phyloP scores from a whole-genome alignment of 2,797 vertebrate genomes.

The Manis javanica region DNA sequence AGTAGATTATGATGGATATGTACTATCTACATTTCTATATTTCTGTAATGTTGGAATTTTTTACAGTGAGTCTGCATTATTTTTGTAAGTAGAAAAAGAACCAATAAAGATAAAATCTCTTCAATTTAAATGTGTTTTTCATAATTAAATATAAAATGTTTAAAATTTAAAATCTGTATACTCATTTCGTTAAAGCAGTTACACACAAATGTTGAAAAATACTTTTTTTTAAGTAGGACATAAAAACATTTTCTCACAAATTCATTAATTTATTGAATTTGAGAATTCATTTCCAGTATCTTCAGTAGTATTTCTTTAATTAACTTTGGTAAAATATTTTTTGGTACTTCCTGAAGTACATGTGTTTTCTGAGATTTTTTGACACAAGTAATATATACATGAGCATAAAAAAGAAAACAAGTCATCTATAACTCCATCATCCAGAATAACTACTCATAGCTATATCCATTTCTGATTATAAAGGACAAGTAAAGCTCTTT shows the following conservation, averaged over 20 bases:
- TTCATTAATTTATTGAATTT: constrained; percentile 56
- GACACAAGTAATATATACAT: not conserved
- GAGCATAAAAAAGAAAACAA: constrained; percentile 36
- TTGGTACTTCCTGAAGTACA: constrained; percentile 20
- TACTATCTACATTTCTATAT: constrained; percentile 57
- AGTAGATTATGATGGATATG: constrained; percentile 43
- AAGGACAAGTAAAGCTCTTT: constrained; percentile 44
- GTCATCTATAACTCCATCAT: not conserved
- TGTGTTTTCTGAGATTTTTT: constrained; percentile 53
- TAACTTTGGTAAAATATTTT: constrained; percentile 59
- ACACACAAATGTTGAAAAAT: constrained; percentile 59
- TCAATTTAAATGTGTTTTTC: constrained; percentile 57
- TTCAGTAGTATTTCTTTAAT: constrained; percentile 62
- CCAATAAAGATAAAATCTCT: constrained; percentile 56
- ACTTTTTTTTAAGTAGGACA: not conserved
- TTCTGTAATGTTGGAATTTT: constrained; percentile 69
- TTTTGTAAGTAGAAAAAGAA: constrained; percentile 70
- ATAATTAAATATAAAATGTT: constrained; percentile 69
- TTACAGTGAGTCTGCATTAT: constrained; percentile 62
- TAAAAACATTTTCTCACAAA: constrained; percentile 51
- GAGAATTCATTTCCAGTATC: constrained; percentile 1
- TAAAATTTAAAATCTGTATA: constrained; percentile 38
- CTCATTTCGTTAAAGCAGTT: constrained; percentile 46
- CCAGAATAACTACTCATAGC: not conserved
- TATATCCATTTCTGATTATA: constrained; percentile 38